Evolutionary conservation across 2,888 invertebrate species (phyloP), one percentile per base, ranked within the genome.

Genomic region (Drosophila robusta): DNA sequence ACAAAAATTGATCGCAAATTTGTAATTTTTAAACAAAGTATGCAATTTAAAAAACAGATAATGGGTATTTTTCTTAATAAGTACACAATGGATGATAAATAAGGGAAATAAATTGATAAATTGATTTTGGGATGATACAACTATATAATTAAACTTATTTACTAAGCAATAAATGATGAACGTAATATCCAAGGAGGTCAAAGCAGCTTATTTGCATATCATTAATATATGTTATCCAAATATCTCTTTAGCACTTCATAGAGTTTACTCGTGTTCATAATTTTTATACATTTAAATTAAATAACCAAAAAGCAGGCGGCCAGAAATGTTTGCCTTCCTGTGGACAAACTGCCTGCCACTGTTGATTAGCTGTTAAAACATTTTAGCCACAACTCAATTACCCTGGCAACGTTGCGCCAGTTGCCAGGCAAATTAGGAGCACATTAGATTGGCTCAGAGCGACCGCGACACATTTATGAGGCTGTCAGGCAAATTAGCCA

Each of bases 351-450:
- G 46, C 0, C 47, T 38, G 69, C 42, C 16, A 50, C 73, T 71
- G 83, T 56, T 82, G 74, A 86, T 82, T 82, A 88, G 83, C 71
- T 66, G 61, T 72, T 69, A 83, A 77, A 61, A 64, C 70, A 64
- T 47, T 55, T 39, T 47, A 39, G 50, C 64, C 74, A 44, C 64
- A 78, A 58, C 78, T 64, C 70, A 67, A 67, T 76, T 73, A 73
- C 16, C 6, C n/a, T 11, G 26, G 29, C 44, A 32, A 38, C 12
- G 42, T 11, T 45, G 61, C 42, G 22, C 12, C 67, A 49, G 38
- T 51, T n/a, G 45, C 7, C 60, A 49, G 51, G 39, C 22, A 58
- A 51, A 65, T 78, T 64, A 41, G 54, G 50, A 44, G 51, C 55
- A 36, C 62, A 71, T 76, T 55, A 56, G 52, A 52, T 56, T 47